Conservation (phyloP, 2,113 vertebrate genomes). For the human region GRCh38 chr6:143829501-143830000, state of each 20-base stretch:
- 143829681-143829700: slow-evolving; percentile 45
- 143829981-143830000: neutral
- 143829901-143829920: slow-evolving; percentile 41
- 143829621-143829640: slow-evolving; percentile 40
- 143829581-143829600: slow-evolving; percentile 59
- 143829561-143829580: slow-evolving; percentile 35
- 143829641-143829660: slow-evolving; percentile 64
- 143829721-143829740: slow-evolving; percentile 30
- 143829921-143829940: slow-evolving; percentile 65
- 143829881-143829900: slow-evolving; percentile 41
- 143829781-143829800: neutral
- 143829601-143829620: slow-evolving; percentile 36
- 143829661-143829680: slow-evolving; percentile 66
- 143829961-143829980: neutral
- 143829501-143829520: slow-evolving; percentile 33
- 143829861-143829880: slow-evolving; percentile 56
- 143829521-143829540: slow-evolving; percentile 43
- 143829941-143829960: slow-evolving; percentile 27
- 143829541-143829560: slow-evolving; percentile 40
- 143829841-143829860: slow-evolving; percentile 57
- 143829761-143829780: slow-evolving; percentile 6
- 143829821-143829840: slow-evolving; percentile 38
- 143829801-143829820: slow-evolving; percentile 11
- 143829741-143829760: slow-evolving; percentile 36
- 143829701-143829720: slow-evolving; percentile 1